Conservation (phyloP, 2,797 vertebrate species). For the Hoplostethus atlanticus region DNA sequence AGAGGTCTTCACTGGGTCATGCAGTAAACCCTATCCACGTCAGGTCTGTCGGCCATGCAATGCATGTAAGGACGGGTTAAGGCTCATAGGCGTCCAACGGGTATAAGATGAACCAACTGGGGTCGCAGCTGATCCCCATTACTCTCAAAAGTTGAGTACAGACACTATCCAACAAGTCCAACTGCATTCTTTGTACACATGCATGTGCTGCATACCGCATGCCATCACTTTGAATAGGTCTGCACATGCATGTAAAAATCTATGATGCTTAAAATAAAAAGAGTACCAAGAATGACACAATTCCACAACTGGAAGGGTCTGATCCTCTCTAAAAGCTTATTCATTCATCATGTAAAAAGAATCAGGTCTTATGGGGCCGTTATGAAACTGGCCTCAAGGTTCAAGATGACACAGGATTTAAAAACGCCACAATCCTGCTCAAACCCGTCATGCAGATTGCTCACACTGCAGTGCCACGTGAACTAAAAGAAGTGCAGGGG, state of each 20-base stretch:
- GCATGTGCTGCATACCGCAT: slow-evolving; percentile 66
- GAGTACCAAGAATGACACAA: slow-evolving; percentile 12
- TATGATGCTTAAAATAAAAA: slow-evolving; percentile 4
- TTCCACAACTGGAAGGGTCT: slow-evolving; percentile 28
- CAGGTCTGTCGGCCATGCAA: slow-evolving; percentile 75
- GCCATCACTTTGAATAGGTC: slow-evolving; percentile 43
- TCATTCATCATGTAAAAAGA: background rate
- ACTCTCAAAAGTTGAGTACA: slow-evolving; percentile 24
- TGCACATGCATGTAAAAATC: slow-evolving; percentile 59
- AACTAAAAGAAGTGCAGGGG: slow-evolving; percentile 1
- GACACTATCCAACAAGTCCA: slow-evolving; percentile 40
- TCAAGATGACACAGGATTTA: background rate
- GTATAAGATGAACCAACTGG: slow-evolving; percentile 17
- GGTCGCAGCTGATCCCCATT: slow-evolving; percentile 41
- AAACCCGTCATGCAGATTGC: slow-evolving; percentile 35
- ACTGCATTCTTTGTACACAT: slow-evolving; percentile 69
- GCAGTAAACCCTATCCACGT: slow-evolving; percentile 47
- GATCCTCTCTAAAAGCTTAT: slow-evolving; percentile 11
- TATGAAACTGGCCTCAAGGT: background rate
- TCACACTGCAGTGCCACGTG: background rate
- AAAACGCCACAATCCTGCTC: background rate
- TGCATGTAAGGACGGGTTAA: slow-evolving; percentile 28
- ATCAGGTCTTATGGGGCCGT: background rate
- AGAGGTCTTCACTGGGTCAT: slow-evolving; percentile 62
- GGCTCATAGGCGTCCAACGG: slow-evolving; percentile 49